These are phyloP conservation scores for Bujurquina vittata DNA, from an alignment of 2,113 vertebrate species.

Conservation along the genomic window DNA sequence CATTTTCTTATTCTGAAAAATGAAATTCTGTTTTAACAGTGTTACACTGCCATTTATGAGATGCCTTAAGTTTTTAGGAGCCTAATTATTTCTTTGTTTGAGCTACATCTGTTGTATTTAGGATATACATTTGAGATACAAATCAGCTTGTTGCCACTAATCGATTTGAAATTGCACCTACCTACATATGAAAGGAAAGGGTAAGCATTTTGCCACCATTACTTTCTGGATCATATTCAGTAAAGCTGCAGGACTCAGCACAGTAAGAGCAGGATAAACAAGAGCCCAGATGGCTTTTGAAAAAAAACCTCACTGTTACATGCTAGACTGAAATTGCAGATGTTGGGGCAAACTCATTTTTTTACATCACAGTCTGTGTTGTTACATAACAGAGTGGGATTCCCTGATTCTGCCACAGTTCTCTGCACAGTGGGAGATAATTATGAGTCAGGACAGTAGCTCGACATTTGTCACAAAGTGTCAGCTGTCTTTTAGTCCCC, in stretches of 20 bases:
- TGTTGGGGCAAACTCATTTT: slow-evolving; percentile 7
- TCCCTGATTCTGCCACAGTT: slow-evolving; percentile 20
- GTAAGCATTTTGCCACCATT: not conserved
- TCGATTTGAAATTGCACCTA: not conserved
- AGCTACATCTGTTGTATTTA: not conserved
- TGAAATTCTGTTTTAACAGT: not conserved
- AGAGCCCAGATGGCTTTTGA: slow-evolving; percentile 12
- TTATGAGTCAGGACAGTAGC: not conserved
- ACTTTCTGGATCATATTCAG: not conserved
- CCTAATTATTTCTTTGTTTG: not conserved
- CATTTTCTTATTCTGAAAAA: not conserved
- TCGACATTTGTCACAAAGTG: not conserved
- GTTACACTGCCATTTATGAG: not conserved
- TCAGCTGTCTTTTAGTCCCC: not conserved
- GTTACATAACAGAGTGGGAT: slow-evolving; percentile 46
- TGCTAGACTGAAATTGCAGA: too few relatives aligned
- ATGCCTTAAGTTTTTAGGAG: not conserved
- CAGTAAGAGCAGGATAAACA: not conserved
- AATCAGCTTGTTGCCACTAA: not conserved
- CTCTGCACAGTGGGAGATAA: not conserved
- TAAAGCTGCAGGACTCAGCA: not conserved
- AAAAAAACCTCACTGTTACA: not conserved
- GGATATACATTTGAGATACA: not conserved
- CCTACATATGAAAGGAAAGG: not conserved
- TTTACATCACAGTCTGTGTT: slow-evolving; percentile 42